Evolutionary conservation across 2,888 invertebrate genomes (phyloP).

Genomic region (Hydrotaea cyrtoneurina): DNA sequence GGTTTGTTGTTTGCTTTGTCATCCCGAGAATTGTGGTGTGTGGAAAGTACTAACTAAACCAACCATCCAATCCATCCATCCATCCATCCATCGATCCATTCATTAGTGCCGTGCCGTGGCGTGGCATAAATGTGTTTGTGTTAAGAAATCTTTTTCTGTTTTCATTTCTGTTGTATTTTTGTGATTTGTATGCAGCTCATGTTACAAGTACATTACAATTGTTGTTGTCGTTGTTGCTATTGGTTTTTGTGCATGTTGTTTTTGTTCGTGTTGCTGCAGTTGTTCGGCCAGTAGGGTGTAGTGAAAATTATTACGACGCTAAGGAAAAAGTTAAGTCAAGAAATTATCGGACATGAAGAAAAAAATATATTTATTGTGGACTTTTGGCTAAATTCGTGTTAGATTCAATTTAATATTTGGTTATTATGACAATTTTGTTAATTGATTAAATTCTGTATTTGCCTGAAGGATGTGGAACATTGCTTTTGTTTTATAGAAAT

Average conservation of each 20-base stretch:
- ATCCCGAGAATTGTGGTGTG: neutral
- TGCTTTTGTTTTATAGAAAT: too few relatives aligned
- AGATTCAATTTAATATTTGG: too few relatives aligned
- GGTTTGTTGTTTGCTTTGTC: neutral
- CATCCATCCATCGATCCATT: slow-evolving; percentile 31
- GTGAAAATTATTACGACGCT: neutral
- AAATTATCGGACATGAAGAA: too few relatives aligned
- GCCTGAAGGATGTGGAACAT: too few relatives aligned
- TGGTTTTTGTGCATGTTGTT: neutral
- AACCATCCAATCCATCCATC: slow-evolving; percentile 15
- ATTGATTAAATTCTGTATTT: too few relatives aligned
- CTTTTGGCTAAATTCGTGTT: too few relatives aligned
- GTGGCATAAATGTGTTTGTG: neutral
- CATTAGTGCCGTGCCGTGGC: slow-evolving; percentile 15
- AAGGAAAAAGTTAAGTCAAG: too few relatives aligned
- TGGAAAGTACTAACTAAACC: neutral
- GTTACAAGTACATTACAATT: slow-evolving; percentile 70
- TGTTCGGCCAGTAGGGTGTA: slow-evolving; percentile 2
- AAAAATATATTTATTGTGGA: too few relatives aligned
- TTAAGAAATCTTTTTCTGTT: neutral
- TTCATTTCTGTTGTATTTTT: slow-evolving; percentile 8
- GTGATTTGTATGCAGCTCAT: slow-evolving; percentile 75
- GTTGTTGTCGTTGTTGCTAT: slow-evolving; percentile 11
- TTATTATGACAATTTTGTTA: too few relatives aligned
- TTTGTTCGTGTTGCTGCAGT: neutral